A percentile compares a stretch with the other conserved stretches of the same genome.
Conservation (phyloP, 2,797 vertebrate genomes). For the Oreochromis mossambicus region DNA sequence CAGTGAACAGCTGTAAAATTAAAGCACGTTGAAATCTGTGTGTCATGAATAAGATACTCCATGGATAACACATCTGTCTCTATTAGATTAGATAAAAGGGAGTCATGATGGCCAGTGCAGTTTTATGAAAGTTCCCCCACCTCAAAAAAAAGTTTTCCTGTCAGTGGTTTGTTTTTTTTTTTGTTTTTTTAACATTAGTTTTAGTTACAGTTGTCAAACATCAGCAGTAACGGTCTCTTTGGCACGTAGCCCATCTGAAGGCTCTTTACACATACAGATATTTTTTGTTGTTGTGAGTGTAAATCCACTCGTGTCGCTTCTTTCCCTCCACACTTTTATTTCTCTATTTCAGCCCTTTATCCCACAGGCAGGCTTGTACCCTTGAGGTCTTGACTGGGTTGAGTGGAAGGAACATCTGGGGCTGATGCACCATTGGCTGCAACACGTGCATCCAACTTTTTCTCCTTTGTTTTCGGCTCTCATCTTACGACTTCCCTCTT, state of each 20-base stretch:
- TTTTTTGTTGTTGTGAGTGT: not conserved
- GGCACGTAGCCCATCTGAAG: not conserved
- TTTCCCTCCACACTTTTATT: not conserved
- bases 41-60: not conserved
- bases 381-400: not conserved
- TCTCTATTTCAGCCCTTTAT: not conserved
- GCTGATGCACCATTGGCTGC: conserved; percentile 1
- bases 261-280: not conserved
- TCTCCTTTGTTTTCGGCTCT: not conserved
- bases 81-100: not conserved
- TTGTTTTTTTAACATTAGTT: too few species aligned
- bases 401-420: conserved; percentile 37
- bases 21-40: not conserved
- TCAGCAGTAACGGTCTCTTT: not conserved
- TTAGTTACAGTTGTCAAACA: not conserved
- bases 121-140: not conserved
- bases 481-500: not conserved
- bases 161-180: not conserved
- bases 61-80: not conserved
- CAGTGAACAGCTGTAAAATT: not conserved
- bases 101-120: not conserved
- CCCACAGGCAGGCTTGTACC: not conserved
- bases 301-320: not conserved
- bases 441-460: conserved; percentile 7
- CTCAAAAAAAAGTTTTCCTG: not conserved